phyloP scores from a whole-genome alignment of 1,140 invertebrate species.

The Drosophila oshimai region DNA sequence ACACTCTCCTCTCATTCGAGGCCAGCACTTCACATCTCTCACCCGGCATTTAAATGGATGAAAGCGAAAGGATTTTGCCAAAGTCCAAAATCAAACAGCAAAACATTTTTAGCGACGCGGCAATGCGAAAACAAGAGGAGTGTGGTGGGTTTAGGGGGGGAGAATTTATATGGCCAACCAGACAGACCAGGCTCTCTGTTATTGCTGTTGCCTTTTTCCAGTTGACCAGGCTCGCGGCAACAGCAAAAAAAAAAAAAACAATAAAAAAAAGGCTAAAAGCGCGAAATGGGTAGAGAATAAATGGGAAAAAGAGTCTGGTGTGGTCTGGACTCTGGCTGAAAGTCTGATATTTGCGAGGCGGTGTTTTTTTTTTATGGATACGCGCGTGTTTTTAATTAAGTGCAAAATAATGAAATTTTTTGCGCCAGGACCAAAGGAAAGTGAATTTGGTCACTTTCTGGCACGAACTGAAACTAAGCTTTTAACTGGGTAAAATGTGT shows the following conservation, averaged over 20 bases:
- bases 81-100: conserved; percentile 79
- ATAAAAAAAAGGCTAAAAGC: conserved; percentile 35
- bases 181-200: conserved; percentile 24
- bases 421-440: conserved; percentile 11
- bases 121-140: conserved; percentile 36
- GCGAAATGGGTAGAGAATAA: conserved; percentile 19
- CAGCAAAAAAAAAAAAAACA: conserved; percentile 6
- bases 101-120: conserved; percentile 58
- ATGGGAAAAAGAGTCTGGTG: conserved; percentile 1
- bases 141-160: background rate
- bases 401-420: conserved; percentile 65
- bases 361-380: conserved; percentile 16
- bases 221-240: conserved; percentile 66
- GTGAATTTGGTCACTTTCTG: conserved; percentile 37
- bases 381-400: conserved; percentile 73
- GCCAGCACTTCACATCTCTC: conserved; percentile 5
- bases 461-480: background rate
- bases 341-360: conserved; percentile 24
- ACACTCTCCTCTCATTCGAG: conserved; percentile 46
- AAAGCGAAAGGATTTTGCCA: conserved; percentile 80
- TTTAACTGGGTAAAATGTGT: background rate
- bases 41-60: conserved; percentile 72
- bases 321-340: conserved; percentile 22
- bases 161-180: conserved; percentile 22
- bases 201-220: conserved; percentile 67